These are phyloP conservation scores for Pseudomugil gertrudae DNA, from an alignment of 2,797 vertebrate genomes.

Conservation along the genomic window DNA sequence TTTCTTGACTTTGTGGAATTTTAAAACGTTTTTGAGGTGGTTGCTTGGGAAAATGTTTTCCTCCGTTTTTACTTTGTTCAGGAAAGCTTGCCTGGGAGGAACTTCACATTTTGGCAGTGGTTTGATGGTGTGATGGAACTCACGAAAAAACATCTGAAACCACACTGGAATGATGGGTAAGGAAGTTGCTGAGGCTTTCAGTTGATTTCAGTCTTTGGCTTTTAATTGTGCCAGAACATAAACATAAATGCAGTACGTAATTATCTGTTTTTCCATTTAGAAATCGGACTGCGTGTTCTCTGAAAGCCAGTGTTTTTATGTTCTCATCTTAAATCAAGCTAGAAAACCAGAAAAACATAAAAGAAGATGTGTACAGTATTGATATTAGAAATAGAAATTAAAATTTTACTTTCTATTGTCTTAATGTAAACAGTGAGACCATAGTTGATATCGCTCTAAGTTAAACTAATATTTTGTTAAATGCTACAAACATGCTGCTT, in stretches of 20 bases:
- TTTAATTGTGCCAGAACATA: conserved; percentile 14
- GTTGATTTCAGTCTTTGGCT: conserved; percentile 44
- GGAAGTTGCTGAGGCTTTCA: conserved; percentile 10
- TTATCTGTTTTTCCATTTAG: conserved; percentile 14
- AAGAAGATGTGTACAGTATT: too few species aligned
- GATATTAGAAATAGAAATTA: neutral
- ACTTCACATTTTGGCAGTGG: conserved; percentile 99
- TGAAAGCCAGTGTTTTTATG: conserved; percentile 15
- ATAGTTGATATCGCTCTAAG: too few species aligned
- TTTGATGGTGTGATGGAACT: conserved; percentile 99
- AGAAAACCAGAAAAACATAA: neutral
- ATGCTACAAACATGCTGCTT: too few species aligned
- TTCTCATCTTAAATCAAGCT: conserved; percentile 11
- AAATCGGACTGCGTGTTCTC: conserved; percentile 23
- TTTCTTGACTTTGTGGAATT: conserved; percentile 12
- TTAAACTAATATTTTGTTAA: too few species aligned
- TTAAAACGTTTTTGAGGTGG: conserved; percentile 17
- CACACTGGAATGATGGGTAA: conserved; percentile 98
- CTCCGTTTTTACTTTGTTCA: conserved; percentile 56
- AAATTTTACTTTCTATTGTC: too few species aligned
- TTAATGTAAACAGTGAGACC: too few species aligned
- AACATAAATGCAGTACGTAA: neutral
- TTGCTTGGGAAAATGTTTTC: neutral
- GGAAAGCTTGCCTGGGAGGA: conserved; percentile 96
- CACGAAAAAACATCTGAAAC: conserved; percentile 92